Percentiles rank a stretch among this genome's conserved stretches.
These are phyloP conservation scores for Characodon lateralis DNA, from an alignment of 2,797 vertebrate species.

Conservation along the genomic window DNA sequence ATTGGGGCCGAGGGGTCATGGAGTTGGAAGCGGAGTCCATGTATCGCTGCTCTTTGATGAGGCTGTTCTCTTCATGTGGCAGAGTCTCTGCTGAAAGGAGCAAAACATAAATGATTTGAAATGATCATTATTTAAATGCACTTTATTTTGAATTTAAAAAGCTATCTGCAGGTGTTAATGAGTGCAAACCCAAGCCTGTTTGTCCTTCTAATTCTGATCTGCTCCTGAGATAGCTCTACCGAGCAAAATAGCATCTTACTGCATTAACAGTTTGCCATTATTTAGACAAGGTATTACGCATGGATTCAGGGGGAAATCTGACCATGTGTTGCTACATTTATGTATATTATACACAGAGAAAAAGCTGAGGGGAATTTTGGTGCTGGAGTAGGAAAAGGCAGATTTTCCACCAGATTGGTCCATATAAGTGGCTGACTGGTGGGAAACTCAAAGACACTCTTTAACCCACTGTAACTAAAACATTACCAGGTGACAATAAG, in stretches of 20 bases:
- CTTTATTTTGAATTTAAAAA: not conserved
- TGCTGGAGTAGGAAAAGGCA: not conserved
- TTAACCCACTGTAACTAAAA: not conserved
- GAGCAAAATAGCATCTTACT: not conserved
- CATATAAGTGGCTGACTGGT: not conserved
- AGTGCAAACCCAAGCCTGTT: not conserved
- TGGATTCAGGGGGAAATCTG: not conserved
- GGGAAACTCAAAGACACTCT: no score
- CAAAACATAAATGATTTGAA: conserved; percentile 5
- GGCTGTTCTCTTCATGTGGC: conserved; percentile 82
- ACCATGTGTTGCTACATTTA: not conserved
- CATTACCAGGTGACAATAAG: not conserved
- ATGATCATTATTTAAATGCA: not conserved
- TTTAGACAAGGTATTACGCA: not conserved
- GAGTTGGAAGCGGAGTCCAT: conserved; percentile 89
- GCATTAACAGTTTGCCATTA: not conserved
- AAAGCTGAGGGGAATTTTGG: no score
- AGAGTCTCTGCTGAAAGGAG: conserved; percentile 84
- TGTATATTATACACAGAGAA: not conserved
- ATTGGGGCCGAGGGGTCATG: conserved; percentile 80
- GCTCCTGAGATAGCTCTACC: not conserved
- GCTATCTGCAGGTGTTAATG: no score
- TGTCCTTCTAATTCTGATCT: not conserved
- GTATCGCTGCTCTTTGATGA: conserved; percentile 86
- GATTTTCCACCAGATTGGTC: not conserved